These are phyloP conservation scores for Eospalax fontanierii DNA, from an alignment of 2,797 vertebrate genomes.

Conservation along the genomic window DNA sequence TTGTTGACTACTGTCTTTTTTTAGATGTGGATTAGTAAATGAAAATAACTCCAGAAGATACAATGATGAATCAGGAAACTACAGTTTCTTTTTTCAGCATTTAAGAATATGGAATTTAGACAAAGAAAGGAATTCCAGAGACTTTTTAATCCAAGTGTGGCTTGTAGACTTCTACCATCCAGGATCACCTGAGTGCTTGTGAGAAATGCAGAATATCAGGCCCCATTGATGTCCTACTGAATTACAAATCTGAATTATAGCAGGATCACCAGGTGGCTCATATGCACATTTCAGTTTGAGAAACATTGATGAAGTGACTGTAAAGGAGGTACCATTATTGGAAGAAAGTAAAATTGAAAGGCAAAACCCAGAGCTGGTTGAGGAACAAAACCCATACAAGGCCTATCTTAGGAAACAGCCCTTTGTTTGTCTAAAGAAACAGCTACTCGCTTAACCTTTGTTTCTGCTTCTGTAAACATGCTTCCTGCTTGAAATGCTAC, in stretches of 20 bases:
- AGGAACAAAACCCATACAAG: too few species aligned
- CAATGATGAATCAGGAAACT: conserved; percentile 14
- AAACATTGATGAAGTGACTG: neutral
- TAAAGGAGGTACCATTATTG: conserved; percentile 33
- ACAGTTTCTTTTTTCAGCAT: neutral
- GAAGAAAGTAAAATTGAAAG: conserved; percentile 12
- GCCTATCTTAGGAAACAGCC: too few species aligned
- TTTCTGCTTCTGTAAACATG: too few species aligned
- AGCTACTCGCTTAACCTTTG: too few species aligned
- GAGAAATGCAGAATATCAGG: conserved; percentile 8
- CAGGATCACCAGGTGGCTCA: neutral
- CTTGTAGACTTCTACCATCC: neutral
- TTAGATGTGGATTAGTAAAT: conserved; percentile 2
- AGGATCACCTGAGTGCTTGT: conserved; percentile 15
- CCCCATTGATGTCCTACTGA: neutral
- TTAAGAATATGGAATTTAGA: neutral
- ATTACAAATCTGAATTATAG: conserved; percentile 55
- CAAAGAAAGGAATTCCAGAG: conserved; percentile 35
- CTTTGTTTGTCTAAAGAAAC: too few species aligned
- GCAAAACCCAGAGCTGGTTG: too few species aligned
- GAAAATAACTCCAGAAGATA: neutral
- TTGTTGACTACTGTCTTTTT: conserved; percentile 28
- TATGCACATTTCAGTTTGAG: conserved; percentile 6
- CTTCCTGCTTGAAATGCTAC: too few species aligned
- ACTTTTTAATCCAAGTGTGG: neutral